Percentiles rank a stretch among this genome's conserved stretches.
Evolutionary conservation across 2,113 vertebrate genomes (phyloP).

Genomic region (Pholis gunnellus): DNA sequence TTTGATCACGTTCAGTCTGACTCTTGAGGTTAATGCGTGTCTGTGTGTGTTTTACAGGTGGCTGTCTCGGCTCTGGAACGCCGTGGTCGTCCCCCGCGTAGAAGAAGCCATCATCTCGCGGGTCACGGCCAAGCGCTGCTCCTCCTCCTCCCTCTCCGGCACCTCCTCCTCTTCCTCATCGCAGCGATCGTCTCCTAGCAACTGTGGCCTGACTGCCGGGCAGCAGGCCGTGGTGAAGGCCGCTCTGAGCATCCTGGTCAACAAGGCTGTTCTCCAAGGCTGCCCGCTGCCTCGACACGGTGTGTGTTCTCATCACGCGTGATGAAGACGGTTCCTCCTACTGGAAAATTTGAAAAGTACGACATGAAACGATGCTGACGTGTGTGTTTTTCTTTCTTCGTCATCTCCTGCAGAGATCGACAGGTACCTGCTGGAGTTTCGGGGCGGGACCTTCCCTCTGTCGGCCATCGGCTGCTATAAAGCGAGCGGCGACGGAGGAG

Average conservation of each 20-base stretch:
- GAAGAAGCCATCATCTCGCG: conserved; percentile 92
- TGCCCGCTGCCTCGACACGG: conserved; percentile 92
- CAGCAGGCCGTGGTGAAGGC: conserved; percentile 95
- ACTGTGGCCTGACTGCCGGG: conserved; percentile 87
- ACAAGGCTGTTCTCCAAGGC: conserved; percentile 92
- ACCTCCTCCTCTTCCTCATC: conserved; percentile 18
- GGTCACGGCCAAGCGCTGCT: conserved; percentile 87
- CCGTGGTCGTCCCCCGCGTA: conserved; percentile 91
- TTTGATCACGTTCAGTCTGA: too few species aligned
- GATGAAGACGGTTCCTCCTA: not conserved
- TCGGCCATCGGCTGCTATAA: conserved; percentile 86
- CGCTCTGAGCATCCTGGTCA: conserved; percentile 95
- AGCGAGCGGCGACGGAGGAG: conserved; percentile 75
- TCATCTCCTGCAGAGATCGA: conserved; percentile 87
- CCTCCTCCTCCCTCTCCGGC: not conserved
- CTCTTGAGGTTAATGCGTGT: not conserved
- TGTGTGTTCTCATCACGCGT: conserved; percentile 51
- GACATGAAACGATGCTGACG: not conserved
- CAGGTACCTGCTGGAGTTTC: conserved; percentile 89
- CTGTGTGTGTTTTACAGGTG: conserved; percentile 84
- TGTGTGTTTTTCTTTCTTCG: not conserved
- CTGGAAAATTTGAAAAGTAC: not conserved
- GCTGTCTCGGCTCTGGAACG: conserved; percentile 95
- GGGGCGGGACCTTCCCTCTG: conserved; percentile 89
- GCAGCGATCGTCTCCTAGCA: conserved; percentile 79